These are phyloP conservation scores for Rhadina sibilatrix DNA, from an alignment of 2,113 vertebrate genomes.

Conservation along the genomic window DNA sequence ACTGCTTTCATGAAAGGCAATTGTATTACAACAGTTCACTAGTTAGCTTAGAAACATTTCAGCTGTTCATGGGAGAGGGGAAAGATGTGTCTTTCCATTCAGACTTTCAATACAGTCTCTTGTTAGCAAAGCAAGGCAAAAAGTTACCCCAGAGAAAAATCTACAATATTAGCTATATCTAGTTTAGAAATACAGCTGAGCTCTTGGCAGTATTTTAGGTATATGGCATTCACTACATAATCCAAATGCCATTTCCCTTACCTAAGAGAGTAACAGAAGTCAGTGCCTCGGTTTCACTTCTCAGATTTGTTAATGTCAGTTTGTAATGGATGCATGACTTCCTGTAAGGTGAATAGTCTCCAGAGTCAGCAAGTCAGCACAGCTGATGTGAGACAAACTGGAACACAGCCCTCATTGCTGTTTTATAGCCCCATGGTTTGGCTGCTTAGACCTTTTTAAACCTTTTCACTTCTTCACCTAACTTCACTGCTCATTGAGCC, in stretches of 20 bases:
- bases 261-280: not conserved
- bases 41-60: not conserved
- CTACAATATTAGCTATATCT: not conserved
- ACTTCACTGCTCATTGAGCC: not conserved
- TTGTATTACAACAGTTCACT: slow-evolving; percentile 9
- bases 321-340: not conserved
- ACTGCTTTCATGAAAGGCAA: slow-evolving; percentile 8
- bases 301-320: not conserved
- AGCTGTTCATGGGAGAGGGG: not conserved
- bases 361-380: not conserved
- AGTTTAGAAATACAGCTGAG: not conserved
- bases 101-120: not conserved
- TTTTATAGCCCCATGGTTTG: not conserved
- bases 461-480: not conserved
- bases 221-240: not conserved
- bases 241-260: not conserved
- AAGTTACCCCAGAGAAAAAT: not conserved
- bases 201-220: not conserved
- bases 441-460: not conserved
- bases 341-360: not conserved
- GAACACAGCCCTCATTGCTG: not conserved
- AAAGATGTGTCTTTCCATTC: not conserved
- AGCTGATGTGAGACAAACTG: not conserved
- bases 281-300: not conserved
- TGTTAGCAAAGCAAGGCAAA: not conserved